These are phyloP conservation scores for Hippocampus comes DNA, from an alignment of 2,113 vertebrate genomes.

Conservation along the genomic window DNA sequence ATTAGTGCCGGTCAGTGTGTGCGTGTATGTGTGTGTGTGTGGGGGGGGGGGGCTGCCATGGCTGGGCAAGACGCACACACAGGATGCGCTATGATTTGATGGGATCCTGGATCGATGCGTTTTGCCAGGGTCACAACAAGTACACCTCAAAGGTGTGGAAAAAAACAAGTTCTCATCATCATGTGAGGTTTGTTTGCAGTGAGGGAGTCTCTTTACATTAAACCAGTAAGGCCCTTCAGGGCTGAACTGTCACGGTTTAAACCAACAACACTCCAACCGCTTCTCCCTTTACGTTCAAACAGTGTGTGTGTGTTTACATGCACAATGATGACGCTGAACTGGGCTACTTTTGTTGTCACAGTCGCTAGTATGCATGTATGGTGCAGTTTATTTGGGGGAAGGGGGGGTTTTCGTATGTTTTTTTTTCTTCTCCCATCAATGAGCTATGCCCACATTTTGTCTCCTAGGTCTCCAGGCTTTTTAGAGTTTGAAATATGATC, in stretches of 20 bases:
- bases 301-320: not conserved
- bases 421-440: not conserved
- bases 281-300: not conserved
- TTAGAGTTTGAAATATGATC: not conserved
- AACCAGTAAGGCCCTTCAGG: not conserved
- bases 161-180: not conserved
- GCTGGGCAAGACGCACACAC: conserved; percentile 30
- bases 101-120: conserved; percentile 27
- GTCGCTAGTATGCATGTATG: not conserved
- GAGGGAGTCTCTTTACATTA: not conserved
- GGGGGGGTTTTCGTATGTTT: not conserved
- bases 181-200: not conserved
- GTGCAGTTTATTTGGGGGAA: not conserved
- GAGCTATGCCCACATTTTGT: not conserved
- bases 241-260: conserved; percentile 17
- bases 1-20: conserved; percentile 63
- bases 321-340: not conserved
- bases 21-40: conserved; percentile 36
- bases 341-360: not conserved
- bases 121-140: conserved; percentile 16
- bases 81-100: conserved; percentile 30
- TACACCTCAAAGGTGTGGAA: not conserved
- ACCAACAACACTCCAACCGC: conserved; percentile 8
- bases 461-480: not conserved
- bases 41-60: conserved; percentile 21